Conservation (phyloP, 1,140 invertebrate genomes). For the Brachystomella parvula region DNA sequence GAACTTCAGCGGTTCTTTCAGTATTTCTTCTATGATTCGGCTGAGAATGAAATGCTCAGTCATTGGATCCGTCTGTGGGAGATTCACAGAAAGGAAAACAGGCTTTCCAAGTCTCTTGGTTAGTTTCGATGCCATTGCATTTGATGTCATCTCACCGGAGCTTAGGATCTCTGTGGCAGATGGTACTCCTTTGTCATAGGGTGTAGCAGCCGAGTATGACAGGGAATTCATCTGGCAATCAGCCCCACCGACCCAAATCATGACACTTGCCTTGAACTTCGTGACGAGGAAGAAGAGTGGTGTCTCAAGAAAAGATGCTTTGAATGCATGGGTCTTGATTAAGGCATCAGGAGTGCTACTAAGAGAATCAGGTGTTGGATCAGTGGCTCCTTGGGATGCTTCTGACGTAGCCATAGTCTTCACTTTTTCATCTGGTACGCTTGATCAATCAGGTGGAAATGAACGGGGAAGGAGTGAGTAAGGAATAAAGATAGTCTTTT, state of each 20-base stretch:
- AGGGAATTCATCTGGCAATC: constrained; percentile 14
- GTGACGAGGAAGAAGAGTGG: constrained; percentile 18
- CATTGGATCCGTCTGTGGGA: not conserved
- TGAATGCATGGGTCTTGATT: constrained; percentile 13
- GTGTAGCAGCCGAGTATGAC: not conserved
- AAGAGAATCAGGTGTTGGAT: too few species aligned
- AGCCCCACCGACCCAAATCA: constrained; percentile 20
- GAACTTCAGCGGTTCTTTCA: not conserved
- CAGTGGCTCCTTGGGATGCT: not conserved
- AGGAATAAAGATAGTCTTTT: too few species aligned
- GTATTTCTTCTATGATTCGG: not conserved
- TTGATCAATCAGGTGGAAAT: too few species aligned
- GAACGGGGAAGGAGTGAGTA: too few species aligned
- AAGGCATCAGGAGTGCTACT: too few species aligned
- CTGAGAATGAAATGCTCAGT: not conserved
- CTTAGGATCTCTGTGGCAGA: not conserved
- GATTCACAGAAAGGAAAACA: constrained; percentile 29
- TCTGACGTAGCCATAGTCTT: not conserved
- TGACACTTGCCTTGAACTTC: constrained; percentile 11
- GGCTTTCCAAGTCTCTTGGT: constrained; percentile 25
- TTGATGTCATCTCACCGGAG: constrained; percentile 14
- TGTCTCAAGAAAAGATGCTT: constrained; percentile 14
- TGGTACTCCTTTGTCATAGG: not conserved
- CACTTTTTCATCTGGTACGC: not conserved
- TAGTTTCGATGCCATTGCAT: constrained; percentile 21